A percentile compares a stretch with the other conserved stretches of the same genome.
Evolutionary conservation across 2,113 vertebrate species (phyloP).

Genomic region (Nycticebus coucang): DNA sequence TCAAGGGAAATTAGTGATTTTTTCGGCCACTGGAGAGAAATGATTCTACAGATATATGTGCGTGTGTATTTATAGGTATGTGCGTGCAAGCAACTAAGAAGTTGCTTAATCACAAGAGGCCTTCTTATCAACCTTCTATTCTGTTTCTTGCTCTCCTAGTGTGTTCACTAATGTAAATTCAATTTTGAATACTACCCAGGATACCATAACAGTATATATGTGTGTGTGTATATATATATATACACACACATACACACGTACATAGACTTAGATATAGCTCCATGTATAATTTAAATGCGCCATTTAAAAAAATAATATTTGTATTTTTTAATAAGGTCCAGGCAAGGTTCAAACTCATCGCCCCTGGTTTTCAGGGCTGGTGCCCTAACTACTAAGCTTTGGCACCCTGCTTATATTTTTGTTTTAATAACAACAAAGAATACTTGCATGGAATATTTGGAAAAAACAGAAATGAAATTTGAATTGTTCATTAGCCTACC

Average conservation of each 20-base stretch:
- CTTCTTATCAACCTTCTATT: neutral
- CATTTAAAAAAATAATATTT: neutral
- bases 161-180: neutral
- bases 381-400: too few relatives aligned
- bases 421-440: neutral
- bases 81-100: neutral
- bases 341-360: too few relatives aligned
- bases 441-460: neutral
- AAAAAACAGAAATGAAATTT: neutral
- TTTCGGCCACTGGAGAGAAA: slow-evolving; percentile 54
- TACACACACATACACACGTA: too few relatives aligned
- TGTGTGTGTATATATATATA: too few relatives aligned
- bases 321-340: too few relatives aligned
- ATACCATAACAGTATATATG: neutral
- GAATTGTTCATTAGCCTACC: neutral
- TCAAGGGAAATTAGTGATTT: slow-evolving; percentile 48
- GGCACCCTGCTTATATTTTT: neutral
- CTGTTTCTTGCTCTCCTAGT: neutral
- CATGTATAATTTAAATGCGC: neutral
- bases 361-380: too few relatives aligned
- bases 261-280: neutral
- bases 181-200: neutral
- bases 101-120: neutral
- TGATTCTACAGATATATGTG: neutral
- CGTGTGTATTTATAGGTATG: too few relatives aligned